Percentiles rank a stretch among this genome's conserved stretches.
Evolutionary conservation across 2,888 invertebrate species (phyloP).

Genomic region (Dermolepida albohirtum): DNA sequence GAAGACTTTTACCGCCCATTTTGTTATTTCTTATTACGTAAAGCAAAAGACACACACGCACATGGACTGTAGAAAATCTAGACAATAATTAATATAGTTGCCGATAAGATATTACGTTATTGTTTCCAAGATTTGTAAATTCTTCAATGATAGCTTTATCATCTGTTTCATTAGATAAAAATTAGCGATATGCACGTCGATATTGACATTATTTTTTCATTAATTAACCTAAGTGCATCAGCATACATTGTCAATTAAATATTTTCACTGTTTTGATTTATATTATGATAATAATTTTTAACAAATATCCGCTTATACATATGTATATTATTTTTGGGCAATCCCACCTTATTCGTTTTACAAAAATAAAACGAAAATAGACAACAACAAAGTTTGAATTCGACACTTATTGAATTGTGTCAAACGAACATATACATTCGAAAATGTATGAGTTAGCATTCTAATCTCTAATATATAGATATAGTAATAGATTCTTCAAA

Average conservation of each 20-base stretch:
- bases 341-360: too few species aligned
- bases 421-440: too few species aligned
- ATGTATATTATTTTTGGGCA: too few species aligned
- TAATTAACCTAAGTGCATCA: background rate
- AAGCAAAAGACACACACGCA: conserved; percentile 8
- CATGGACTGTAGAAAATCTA: background rate
- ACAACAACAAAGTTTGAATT: too few species aligned
- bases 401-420: too few species aligned
- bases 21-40: conserved; percentile 4
- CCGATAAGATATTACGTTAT: conserved; percentile 33
- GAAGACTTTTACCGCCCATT: conserved; percentile 39
- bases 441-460: too few species aligned
- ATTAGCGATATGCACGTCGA: conserved; percentile 1
- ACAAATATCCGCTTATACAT: too few species aligned
- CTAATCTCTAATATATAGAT: too few species aligned
- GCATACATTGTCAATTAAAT: background rate
- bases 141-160: conserved; percentile 24
- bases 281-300: too few species aligned
- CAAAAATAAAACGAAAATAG: too few species aligned
- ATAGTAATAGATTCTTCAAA: too few species aligned
- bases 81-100: conserved; percentile 18
- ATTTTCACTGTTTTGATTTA: background rate
- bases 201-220: conserved; percentile 1
- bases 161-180: conserved; percentile 20
- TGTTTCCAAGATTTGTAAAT: conserved; percentile 15